Base-by-base conservation (phyloP, 2,797 vertebrate species). In the Hipposideros larvatus region DNA sequence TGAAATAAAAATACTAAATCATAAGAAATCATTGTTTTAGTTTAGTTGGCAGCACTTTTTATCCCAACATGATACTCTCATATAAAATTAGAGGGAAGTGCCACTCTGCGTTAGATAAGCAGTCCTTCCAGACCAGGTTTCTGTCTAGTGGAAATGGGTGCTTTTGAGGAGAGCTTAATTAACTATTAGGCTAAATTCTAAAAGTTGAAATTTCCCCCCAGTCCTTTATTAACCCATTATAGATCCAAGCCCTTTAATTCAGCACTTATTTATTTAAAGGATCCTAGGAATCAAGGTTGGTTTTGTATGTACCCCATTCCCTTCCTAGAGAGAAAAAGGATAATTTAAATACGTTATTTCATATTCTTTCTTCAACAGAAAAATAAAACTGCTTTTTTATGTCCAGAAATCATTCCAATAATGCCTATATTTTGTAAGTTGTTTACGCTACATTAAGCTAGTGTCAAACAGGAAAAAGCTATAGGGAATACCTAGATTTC, bases 381-480 rank as follows among this genome's bases (percentile, higher is more conserved):
- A 4, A 31, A 57, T 82, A 91, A 70, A 85, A 24, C 41, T 59
- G 37, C 26, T 91, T n/a, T 78, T 68, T 75, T 65, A 15, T 70
- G 55, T 90, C 46, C 51, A 73, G 87, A 96, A 95, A 83, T 74
- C 70, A 92, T 78, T 87, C 28, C 31, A n/a, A 57, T 37, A 73
- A 46, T 71, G 46, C 57, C 24, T 89, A 19, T 46, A 78, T 70
- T 91, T 84, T 77, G 11, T 93, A 93, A 91, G 26, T 53, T 37
- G 28, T 68, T 91, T 57, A 68, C 79, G 46, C 14, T 78, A 91
- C 63, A 11, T 79, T 92, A 51, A 14, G 22, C 65, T 92, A 73
- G 37, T 57, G 46, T 24, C 37, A 78, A 66, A 87, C 66, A 14
- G n/a, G 57, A 28, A 31, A 82, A 66, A 11, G 43, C 41, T 73